Evolutionary conservation across 2,113 vertebrate species (phyloP).

Genomic region (Ctenomys sociabilis): DNA sequence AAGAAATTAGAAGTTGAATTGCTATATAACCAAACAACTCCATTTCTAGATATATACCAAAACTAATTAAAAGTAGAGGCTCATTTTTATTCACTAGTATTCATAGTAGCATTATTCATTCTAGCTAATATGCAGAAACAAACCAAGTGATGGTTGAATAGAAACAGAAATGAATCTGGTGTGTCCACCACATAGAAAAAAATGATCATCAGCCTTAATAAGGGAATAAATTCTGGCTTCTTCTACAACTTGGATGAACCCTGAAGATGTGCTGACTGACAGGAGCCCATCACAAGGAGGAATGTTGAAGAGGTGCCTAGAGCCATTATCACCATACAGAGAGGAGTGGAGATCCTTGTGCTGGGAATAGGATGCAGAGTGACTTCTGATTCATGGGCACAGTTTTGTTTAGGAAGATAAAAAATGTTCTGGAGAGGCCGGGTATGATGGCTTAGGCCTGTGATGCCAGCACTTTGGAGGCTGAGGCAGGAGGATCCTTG

Average conservation of each 20-base stretch:
- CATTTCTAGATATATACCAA: background rate
- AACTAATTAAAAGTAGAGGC: background rate
- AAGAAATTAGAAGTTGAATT: conserved; percentile 2
- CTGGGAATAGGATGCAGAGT: background rate
- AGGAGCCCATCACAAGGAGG: background rate
- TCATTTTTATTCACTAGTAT: background rate
- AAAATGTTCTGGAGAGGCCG: background rate
- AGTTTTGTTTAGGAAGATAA: background rate
- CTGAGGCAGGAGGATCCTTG: too few species aligned
- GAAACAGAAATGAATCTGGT: too few species aligned
- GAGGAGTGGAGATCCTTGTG: too few species aligned
- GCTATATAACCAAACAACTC: background rate
- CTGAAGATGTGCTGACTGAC: background rate
- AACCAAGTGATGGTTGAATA: background rate
- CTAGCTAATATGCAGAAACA: background rate
- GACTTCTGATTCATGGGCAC: background rate
- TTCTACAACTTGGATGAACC: background rate
- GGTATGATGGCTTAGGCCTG: too few species aligned
- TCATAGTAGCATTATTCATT: background rate
- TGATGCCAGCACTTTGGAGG: too few species aligned
- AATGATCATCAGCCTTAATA: background rate
- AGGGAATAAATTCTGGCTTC: background rate
- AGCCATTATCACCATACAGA: background rate
- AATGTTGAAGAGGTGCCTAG: background rate
- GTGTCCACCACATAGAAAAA: background rate